Percentiles rank a stretch among this genome's conserved stretches.
These are phyloP conservation scores for Agapornis canus DNA, from an alignment of 2,797 vertebrate species.

Conservation along the genomic window DNA sequence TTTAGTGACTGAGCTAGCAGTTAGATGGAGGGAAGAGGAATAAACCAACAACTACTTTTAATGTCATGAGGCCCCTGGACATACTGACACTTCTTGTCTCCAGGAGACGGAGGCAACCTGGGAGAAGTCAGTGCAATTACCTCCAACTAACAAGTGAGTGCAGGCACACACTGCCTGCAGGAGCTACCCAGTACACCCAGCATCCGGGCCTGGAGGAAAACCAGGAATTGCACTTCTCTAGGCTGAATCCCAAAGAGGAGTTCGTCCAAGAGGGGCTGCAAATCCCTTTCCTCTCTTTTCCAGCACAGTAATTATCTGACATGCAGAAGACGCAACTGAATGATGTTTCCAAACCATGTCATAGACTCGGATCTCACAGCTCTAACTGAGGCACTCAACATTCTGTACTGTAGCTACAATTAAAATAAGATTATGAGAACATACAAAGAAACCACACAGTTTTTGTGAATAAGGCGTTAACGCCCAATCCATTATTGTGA, in stretches of 20 bases:
- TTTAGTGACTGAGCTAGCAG: not conserved
- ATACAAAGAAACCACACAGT: conserved; percentile 12
- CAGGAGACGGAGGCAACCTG: not conserved
- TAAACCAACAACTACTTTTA: not conserved
- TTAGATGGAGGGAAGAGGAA: not conserved
- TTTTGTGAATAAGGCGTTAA: not conserved
- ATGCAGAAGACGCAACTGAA: not conserved
- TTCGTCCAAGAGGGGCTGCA: not conserved
- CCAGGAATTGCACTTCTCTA: not conserved
- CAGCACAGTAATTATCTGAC: not conserved
- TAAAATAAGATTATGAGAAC: conserved; percentile 7
- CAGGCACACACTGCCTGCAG: not conserved
- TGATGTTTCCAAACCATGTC: not conserved
- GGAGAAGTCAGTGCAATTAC: not conserved
- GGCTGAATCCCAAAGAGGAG: not conserved
- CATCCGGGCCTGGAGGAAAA: not conserved
- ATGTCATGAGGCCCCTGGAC: not conserved
- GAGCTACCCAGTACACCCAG: not conserved
- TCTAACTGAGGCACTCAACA: not conserved
- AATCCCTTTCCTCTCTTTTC: not conserved
- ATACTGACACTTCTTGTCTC: not conserved
- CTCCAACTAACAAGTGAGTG: not conserved
- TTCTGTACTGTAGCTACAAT: conserved; percentile 10
- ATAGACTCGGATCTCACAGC: not conserved
- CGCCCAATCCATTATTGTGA: not conserved